A percentile compares a stretch with the other conserved stretches of the same genome.
Conservation (phyloP, 2,888 invertebrate genomes). For the Dermolepida albohirtum region DNA sequence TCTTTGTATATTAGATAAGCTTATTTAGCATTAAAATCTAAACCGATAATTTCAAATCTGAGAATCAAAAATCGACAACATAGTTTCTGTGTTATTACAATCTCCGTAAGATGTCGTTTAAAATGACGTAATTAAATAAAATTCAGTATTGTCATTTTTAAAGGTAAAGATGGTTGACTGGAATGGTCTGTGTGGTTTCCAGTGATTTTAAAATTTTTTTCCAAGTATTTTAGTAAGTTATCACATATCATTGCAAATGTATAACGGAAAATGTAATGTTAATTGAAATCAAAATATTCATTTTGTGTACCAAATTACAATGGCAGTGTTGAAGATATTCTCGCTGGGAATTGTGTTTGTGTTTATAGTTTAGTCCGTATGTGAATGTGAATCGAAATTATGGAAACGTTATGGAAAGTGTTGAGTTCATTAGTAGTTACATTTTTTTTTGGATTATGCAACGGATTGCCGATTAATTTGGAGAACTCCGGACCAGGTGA, state of each 20-base stretch:
- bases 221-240: constrained; percentile 17
- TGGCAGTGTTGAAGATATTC: constrained; percentile 42
- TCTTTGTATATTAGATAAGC: too few relatives aligned
- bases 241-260: constrained; percentile 17
- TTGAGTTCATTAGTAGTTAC: constrained; percentile 58
- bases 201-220: constrained; percentile 36
- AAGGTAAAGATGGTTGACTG: constrained; percentile 46
- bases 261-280: constrained; percentile 28
- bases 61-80: too few relatives aligned
- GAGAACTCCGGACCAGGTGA: constrained; percentile 63
- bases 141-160: constrained; percentile 45
- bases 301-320: constrained; percentile 15
- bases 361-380: constrained; percentile 38
- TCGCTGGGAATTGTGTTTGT: constrained; percentile 29
- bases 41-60: too few relatives aligned
- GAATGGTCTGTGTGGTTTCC: constrained; percentile 38
- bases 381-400: constrained; percentile 44
- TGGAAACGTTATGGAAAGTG: constrained; percentile 60
- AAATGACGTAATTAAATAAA: constrained; percentile 15
- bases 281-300: constrained; percentile 14
- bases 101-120: constrained; percentile 32
- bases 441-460: constrained; percentile 61
- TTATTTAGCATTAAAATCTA: too few relatives aligned
- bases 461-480: constrained; percentile 63
- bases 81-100: too few relatives aligned